Base-by-base conservation (phyloP, 2,888 invertebrate species). In the Tiphia femorata region DNA sequence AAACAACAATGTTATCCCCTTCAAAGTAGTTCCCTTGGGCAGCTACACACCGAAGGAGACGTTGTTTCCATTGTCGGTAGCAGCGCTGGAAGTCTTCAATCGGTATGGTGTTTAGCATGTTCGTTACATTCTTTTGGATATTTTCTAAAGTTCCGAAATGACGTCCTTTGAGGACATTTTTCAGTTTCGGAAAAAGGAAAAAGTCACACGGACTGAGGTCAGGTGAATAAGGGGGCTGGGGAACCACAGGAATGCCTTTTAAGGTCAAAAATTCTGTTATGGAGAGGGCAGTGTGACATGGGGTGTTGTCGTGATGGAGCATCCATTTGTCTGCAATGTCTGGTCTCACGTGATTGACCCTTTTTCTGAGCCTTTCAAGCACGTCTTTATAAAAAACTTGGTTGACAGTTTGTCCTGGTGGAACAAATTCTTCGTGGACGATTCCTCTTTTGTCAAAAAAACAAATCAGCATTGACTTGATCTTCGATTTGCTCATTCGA, bases 401-500 rank as follows among this genome's bases (percentile, higher is more conserved):
- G 21, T 6, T 33, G 20, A 47, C 25, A 19, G 3, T 42, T 42
- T 48, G 37, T 16, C 16, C 35, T 1, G 16, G 6, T 23, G 38
- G 37, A 48, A 37, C 27, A 23, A 48, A 48, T 37, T 48, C 37
- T 23, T 17, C 2, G 17, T 8, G 37, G 1, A 23, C 17, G 19
- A 37, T 48, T n/a, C 38, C 37, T 37, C 37, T 52, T 2, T 16
- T 46, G 29, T 52, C 52, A 40, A 46, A 52, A 29, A 44, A 52
- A 52, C 46, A 46, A 46, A 52, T 37, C 19, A 52, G 38, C 29
- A 44, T 35, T 37, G 46, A 37, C 46, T 52, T 25, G 19, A 52
- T 6, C 46, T n/a, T n/a, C n/a, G n/a, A n/a, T n/a, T n/a, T n/a
- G n/a, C n/a, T n/a, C n/a, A n/a, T n/a, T n/a, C n/a, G 44, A 3